phyloP scores from a whole-genome alignment of 1,140 invertebrate species.

The Lepidurus couesii region DNA sequence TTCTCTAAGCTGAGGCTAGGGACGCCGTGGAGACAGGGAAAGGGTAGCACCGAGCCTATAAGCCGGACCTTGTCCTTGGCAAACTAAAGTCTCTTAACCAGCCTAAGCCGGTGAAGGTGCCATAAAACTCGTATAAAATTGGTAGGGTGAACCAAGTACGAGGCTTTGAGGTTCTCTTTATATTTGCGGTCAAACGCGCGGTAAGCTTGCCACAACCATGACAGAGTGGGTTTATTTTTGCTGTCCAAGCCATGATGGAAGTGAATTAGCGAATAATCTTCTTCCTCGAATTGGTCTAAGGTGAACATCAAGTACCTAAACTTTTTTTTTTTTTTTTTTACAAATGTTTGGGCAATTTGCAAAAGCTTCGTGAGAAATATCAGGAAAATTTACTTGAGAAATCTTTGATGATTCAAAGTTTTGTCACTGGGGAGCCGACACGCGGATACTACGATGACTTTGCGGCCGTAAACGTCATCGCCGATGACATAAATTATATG shows the following conservation, averaged over 20 bases:
- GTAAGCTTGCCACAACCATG: slow-evolving; percentile 97
- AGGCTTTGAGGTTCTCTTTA: slow-evolving; percentile 97
- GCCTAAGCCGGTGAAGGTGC: too few relatives aligned
- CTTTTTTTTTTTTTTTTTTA: slow-evolving; percentile 37
- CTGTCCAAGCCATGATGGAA: slow-evolving; percentile 96
- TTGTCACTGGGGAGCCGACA: slow-evolving; percentile 84
- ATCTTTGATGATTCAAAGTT: slow-evolving; percentile 71
- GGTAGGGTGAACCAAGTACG: slow-evolving; percentile 97
- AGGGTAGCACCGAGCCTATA: too few relatives aligned
- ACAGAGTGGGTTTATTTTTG: slow-evolving; percentile 91
- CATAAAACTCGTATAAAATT: slow-evolving; percentile 94
- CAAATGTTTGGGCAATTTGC: background rate
- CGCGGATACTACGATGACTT: slow-evolving; percentile 91
- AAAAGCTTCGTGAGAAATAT: background rate
- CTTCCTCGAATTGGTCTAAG: slow-evolving; percentile 95
- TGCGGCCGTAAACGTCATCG: slow-evolving; percentile 82
- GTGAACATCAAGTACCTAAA: slow-evolving; percentile 88
- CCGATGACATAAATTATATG: slow-evolving; percentile 87
- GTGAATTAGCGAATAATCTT: slow-evolving; percentile 98
- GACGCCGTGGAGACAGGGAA: too few relatives aligned
- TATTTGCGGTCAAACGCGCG: slow-evolving; percentile 97
- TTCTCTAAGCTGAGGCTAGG: too few relatives aligned
- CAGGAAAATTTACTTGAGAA: slow-evolving; percentile 60
- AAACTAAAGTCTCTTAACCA: too few relatives aligned
- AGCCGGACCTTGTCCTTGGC: too few relatives aligned